Conservation (phyloP, 1,140 invertebrate species). For the Thalassaphorura encarpata region DNA sequence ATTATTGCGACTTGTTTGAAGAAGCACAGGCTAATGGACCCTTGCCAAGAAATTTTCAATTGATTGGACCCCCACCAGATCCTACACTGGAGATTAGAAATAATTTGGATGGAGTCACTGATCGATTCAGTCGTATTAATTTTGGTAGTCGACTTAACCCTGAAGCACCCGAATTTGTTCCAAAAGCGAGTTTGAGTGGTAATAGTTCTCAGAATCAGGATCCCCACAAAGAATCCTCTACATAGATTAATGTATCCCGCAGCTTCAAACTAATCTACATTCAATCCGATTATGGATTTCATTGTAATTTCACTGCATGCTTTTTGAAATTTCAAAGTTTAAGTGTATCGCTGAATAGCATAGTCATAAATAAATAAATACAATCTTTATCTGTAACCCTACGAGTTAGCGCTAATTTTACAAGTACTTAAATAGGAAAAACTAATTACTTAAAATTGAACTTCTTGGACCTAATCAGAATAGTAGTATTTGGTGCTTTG, state of each 20-base stretch:
- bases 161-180: conserved; percentile 65
- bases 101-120: conserved; percentile 14
- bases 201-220: not conserved
- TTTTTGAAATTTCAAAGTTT: too few species aligned
- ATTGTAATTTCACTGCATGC: too few species aligned
- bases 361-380: too few species aligned
- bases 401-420: too few species aligned
- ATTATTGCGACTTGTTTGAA: conserved; percentile 59
- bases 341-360: too few species aligned
- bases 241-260: not conserved
- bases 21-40: conserved; percentile 33
- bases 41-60: not conserved
- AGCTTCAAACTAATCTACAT: too few species aligned
- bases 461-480: too few species aligned
- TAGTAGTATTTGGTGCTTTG: too few species aligned
- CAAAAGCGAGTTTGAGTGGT: conserved; percentile 37
- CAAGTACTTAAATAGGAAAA: too few species aligned
- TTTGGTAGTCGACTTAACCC: conserved; percentile 56
- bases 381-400: too few species aligned
- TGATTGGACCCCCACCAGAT: not conserved
- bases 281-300: too few species aligned
- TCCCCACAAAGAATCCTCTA: not conserved
- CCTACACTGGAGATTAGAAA: conserved; percentile 29
- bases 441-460: too few species aligned
- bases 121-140: conserved; percentile 1